Base-by-base conservation (phyloP, 2,888 invertebrate genomes). In the Tenthredo distinguenda region DNA sequence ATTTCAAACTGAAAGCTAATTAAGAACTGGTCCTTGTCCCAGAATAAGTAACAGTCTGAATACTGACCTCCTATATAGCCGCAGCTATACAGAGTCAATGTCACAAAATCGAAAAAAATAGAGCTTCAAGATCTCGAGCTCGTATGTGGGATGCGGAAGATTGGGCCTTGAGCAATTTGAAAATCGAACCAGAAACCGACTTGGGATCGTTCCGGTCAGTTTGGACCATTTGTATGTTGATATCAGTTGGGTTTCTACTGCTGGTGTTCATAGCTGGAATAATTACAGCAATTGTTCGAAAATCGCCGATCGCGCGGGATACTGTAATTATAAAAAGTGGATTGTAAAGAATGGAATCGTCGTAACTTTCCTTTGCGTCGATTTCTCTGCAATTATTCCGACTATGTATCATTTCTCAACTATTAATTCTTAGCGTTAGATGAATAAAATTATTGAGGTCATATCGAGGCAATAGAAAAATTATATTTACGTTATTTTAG, bases 391-490 rank as follows among this genome's bases (percentile, higher is more conserved):
- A 31, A 26, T 68, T 1, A 68, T 31, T 26, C 5, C 26, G 12
- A 21, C 31, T 12, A 68, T 10, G 68, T 68, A 15, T 31, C 68
- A 68, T 31, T 26, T 68, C 55, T 55, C 0, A 71, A 37, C 9
- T 9, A 62, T 62, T 21, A 2, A 34, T 26, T 26, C 37, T 71
- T 18, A 71, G 15, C 18, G 26, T 74, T 68, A 68, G 68, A 68
- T 18, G 62, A 40, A 62, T 10, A 62, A 37, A 62, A 37, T 62
- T 40, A 6, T 26, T 40, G 50, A 62, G 40, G 34, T 81, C 34
- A 62, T 62, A 50, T 81, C 47, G 50, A 81, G 81, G 81, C 62
- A 31, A 81, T 81, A 81, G 81, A 81, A 81, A 74, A 79, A 40
- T 81, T 62, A 62, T 62, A 62, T 81, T 81, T 81, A 81, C 58